A percentile compares a stretch with the other conserved stretches of the same genome.
phyloP scores from a whole-genome alignment of 2,113 vertebrate species.

The Grantiella picta region DNA sequence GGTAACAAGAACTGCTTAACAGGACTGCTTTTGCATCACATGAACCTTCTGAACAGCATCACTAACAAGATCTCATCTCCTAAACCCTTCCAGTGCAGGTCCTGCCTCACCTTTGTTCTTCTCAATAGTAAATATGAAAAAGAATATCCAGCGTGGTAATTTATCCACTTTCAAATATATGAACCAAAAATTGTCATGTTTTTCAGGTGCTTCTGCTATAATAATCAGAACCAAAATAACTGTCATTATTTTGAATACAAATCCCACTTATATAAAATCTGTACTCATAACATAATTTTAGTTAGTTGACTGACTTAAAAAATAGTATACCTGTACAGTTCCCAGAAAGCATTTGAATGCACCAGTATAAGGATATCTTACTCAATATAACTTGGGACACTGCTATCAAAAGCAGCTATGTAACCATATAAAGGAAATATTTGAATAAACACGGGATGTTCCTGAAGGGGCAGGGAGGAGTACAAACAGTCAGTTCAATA shows the following conservation, averaged over 20 bases:
- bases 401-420: background rate
- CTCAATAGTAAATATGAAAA: background rate
- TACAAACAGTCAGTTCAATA: background rate
- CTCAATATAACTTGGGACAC: background rate
- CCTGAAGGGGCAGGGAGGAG: background rate
- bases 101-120: background rate
- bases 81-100: background rate
- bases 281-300: background rate
- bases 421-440: background rate
- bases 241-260: background rate
- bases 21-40: background rate
- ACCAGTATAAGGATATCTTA: background rate
- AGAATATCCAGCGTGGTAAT: background rate
- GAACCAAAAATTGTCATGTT: background rate
- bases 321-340: background rate
- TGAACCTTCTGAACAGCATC: background rate
- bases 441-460: background rate
- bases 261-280: background rate
- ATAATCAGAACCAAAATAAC: background rate
- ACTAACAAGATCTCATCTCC: background rate
- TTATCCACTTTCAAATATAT: background rate
- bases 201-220: background rate
- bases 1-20: background rate
- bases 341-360: background rate
- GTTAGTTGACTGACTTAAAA: background rate